Conservation (phyloP, 2,113 vertebrate genomes). For the Psammodynastes pulverulentus region DNA sequence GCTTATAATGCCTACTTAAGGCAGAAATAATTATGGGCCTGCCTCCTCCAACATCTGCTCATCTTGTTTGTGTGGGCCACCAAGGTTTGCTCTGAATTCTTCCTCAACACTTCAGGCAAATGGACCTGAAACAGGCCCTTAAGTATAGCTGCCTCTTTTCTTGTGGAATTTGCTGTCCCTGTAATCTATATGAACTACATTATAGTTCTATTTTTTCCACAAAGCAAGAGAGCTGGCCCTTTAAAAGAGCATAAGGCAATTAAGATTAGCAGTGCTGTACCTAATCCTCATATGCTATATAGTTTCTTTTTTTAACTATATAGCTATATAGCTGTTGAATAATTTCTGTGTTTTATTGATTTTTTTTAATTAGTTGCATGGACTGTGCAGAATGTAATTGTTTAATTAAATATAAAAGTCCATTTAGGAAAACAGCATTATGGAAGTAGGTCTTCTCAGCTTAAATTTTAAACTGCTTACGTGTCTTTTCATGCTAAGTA, state of each 20-base stretch:
- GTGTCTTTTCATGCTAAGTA: not conserved
- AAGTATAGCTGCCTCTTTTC: not conserved
- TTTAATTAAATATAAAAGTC: not conserved
- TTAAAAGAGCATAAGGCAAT: not conserved
- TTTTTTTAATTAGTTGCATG: not conserved
- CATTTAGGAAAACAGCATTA: not conserved
- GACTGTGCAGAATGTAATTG: not conserved
- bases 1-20: not conserved
- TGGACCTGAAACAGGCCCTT: not conserved
- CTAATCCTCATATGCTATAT: not conserved
- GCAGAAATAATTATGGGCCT: not conserved
- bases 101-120: not conserved
- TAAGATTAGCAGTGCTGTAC: not conserved
- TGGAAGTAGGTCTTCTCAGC: not conserved
- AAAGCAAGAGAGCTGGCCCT: not conserved
- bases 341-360: not conserved
- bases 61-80: not conserved
- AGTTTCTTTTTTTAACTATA: not conserved
- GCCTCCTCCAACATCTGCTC: not conserved
- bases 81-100: not conserved
- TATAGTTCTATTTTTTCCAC: not conserved
- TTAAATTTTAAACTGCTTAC: not conserved
- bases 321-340: not conserved
- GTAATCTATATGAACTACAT: not conserved
- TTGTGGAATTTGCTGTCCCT: not conserved